phyloP scores from a whole-genome alignment of 1,140 invertebrate species.

The Pentalonia nigronervosa region DNA sequence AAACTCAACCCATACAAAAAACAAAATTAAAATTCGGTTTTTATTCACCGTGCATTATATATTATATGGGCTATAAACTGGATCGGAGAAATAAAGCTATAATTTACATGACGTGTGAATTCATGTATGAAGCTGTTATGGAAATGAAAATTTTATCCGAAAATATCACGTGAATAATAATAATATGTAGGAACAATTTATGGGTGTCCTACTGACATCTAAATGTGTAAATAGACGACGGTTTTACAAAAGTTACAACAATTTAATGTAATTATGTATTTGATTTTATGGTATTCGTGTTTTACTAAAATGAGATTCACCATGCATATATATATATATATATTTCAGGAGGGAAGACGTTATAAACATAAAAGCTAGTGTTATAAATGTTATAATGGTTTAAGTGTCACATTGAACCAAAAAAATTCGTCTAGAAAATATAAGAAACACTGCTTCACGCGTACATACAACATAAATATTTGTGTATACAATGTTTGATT shows the following conservation, averaged over 20 bases:
- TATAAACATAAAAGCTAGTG: not conserved
- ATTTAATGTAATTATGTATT: constrained; percentile 26
- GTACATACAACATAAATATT: not conserved
- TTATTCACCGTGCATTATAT: not conserved
- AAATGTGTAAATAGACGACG: not conserved
- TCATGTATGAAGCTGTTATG: not conserved
- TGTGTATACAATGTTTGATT: not conserved
- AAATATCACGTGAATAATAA: not conserved
- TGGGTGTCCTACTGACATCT: not conserved
- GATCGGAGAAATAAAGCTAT: not conserved
- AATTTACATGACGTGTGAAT: not conserved
- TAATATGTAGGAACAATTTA: not conserved
- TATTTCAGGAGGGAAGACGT: not conserved
- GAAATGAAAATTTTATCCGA: not conserved
- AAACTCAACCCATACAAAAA: constrained; percentile 22
- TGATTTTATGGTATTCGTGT: not conserved
- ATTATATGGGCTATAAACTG: not conserved
- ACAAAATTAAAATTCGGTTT: not conserved
- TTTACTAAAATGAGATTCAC: constrained; percentile 6
- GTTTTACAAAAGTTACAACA: not conserved
- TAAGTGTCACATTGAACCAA: not conserved
- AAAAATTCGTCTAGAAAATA: not conserved
- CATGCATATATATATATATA: not conserved
- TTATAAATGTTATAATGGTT: not conserved
- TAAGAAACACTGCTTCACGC: not conserved